Base-by-base conservation (phyloP, 1,140 invertebrate genomes). In the Dendrolimus kikuchii region DNA sequence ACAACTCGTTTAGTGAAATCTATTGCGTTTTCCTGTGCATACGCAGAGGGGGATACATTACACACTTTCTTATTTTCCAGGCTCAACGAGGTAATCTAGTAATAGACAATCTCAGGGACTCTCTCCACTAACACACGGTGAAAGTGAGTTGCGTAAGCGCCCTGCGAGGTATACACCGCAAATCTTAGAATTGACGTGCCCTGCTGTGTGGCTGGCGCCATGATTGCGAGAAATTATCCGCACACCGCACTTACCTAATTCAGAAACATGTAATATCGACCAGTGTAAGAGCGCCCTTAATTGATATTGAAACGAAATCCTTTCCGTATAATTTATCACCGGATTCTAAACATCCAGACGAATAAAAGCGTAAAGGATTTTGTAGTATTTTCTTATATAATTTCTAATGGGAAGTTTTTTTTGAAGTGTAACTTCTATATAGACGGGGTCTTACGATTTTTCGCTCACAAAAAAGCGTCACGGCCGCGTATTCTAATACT, bases 111-210 rank as follows among this genome's bases (percentile, higher is more conserved):
- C 76, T 73, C 50, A 71, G 69, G 64, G 67, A 73, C 74, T 78
- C 74, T 81, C 74, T 67, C 74, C 70, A 72, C 65, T 60, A 76
- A 74, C 64, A 69, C 64, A 71, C 55, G 66, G 77, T 71, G 78
- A 81, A 81, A 81, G 78, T 71, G 55, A 40, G 51, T 81, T 81
- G 67, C 73, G 60, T 81, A 81, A 81, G 59, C 47, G 57, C 69
- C 70, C 63, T 68, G 60, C 56, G 51, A 53, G 51, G 50, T 64
- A 57, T 56, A 54, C 58, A 74, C 78, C 66, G 73, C 76, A 72
- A 79, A 76, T 77, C 63, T 68, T 55, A 59, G 47, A 66, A 69
- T 53, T 60, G 65, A 65, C 58, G 49, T 23, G 40, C 50, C 49
- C 40, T 52, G 38, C 38, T 38, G 45, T 47, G 43, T 51, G 40